These are phyloP conservation scores for Folsomia candida DNA, from an alignment of 2,888 invertebrate species.

Conservation along the genomic window DNA sequence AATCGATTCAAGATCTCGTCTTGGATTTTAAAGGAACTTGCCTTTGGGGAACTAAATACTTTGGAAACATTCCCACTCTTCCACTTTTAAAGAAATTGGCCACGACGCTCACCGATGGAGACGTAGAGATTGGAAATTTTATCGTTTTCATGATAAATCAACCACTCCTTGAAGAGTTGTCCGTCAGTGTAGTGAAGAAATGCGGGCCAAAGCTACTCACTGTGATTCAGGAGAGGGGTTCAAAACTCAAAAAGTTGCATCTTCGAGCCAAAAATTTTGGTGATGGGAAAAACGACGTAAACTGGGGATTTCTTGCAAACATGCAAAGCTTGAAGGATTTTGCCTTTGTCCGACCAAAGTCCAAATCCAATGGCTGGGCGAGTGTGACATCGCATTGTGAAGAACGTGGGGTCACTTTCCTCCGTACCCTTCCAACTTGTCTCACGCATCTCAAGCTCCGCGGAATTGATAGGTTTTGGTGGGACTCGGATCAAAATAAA, in stretches of 20 bases:
- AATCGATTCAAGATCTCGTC: too few relatives aligned
- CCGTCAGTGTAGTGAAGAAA: slow-evolving; percentile 23
- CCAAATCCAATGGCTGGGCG: too few relatives aligned
- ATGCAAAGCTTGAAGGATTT: slow-evolving; percentile 25
- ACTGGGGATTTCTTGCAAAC: slow-evolving; percentile 32
- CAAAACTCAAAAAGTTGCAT: slow-evolving; percentile 30
- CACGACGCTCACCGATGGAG: too few relatives aligned
- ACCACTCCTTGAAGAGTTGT: slow-evolving; percentile 31
- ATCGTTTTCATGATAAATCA: slow-evolving; percentile 39
- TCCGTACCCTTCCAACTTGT: slow-evolving; percentile 15
- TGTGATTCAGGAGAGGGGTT: slow-evolving; percentile 13
- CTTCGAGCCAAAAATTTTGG: slow-evolving; percentile 27
- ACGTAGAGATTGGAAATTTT: too few relatives aligned
- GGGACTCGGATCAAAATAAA: slow-evolving; percentile 10
- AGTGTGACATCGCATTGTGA: slow-evolving; percentile 2
- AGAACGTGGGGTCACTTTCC: slow-evolving; percentile 21
- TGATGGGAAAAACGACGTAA: neutral
- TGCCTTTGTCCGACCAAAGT: slow-evolving; percentile 20
- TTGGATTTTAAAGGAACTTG: too few relatives aligned
- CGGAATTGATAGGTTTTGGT: slow-evolving; percentile 29
- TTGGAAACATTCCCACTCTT: too few relatives aligned
- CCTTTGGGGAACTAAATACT: too few relatives aligned
- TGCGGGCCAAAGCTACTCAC: slow-evolving; percentile 24
- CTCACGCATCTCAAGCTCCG: slow-evolving; percentile 4
- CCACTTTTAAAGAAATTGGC: too few relatives aligned